Evolutionary conservation across 2,888 invertebrate genomes (phyloP), one percentile per base, ranked within the genome.

Genomic region (Trypoxylon attenuatum): DNA sequence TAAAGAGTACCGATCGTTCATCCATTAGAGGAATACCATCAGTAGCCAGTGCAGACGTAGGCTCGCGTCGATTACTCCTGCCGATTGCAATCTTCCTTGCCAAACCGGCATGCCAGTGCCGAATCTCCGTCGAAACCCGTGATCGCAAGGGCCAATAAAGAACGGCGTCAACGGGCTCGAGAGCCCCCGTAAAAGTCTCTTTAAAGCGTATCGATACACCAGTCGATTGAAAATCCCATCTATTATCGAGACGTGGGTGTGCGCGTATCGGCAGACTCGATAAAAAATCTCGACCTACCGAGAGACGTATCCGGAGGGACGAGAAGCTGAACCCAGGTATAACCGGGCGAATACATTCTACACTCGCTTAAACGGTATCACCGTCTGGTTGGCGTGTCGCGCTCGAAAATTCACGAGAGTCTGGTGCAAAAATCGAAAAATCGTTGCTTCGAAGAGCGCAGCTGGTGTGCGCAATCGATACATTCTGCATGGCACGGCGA

Each of bases 401-500:
- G 1, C 2, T 10, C 33, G 33, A 33, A 1, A 33, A 33, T 33
- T 33, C 33, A 33, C 33, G 13, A 13, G n/a, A n/a, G n/a, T n/a
- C n/a, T n/a, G n/a, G n/a, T 6, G 45, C 18, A 49, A 51, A 51
- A 67, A 46, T 51, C 18, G 54, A 46, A 59, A 67, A 66, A 59
- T 66, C 51, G 41, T 13, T 13, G 15, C 21, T 18, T 33, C 25
- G 41, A 21, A 46, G 21, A 15, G 23, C 27, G 25, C 29, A 38
- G 27, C 25, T 27, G 45, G 21, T 13, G 41, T 46, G 38, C 53
- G 47, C 62, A 69, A 69, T 69, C 62, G 45, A 69, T 69, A 50
- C 52, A 27, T 23, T 51, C 43, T 61, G 68, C 60, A 69, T 25
- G 54, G n/a, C n/a, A n/a, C n/a, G n/a, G n/a, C n/a, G n/a, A n/a